Base-by-base conservation (phyloP, 2,888 invertebrate genomes). In the Protophormia terraenovae region DNA sequence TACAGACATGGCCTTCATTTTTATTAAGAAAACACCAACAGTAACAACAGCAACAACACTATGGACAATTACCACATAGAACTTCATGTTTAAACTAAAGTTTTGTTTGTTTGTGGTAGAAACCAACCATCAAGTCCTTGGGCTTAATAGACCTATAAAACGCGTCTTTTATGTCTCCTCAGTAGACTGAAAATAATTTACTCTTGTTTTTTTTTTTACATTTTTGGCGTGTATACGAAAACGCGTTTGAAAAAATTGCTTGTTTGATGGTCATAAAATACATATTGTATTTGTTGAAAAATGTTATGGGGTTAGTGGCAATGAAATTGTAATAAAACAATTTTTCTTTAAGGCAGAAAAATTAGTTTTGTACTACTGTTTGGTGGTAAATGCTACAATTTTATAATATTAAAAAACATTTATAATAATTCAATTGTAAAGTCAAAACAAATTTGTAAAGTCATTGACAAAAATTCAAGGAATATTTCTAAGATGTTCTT, bases 111-210 rank as follows among this genome's bases (percentile, higher is more conserved):
- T 53, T 24, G 10, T 16, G 0, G 35, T 38, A 2, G 16, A 66
- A 66, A 7, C 16, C 38, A 69, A 47, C 32, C 16, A 32, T 24
- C 8, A 35, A 81, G 85, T 73, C 85, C 85, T 81, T 85, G 82
- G 69, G 45, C 77, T 85, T 64, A 75, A 85, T 71, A 75, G 69
- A 60, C 78, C 85, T 53, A 85, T 78, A 85, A 85, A 85, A 85
- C 19, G 69, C 47, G 58, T 82, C 78, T 75, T 78, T 85, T 85
- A 78, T 85, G 73, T 82, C 35, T 75, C 73, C 75, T 50, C 78
- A 82, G 71, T 66, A 85, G 85, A 85, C 85, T 82, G 82, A 64
- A 82, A 82, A 75, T 38, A 75, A 78, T 78, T 69, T 58, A 58
- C 62, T 64, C 50, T 58, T 76, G 41, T 12, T 32, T 22, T 50